Evolutionary conservation across 2,113 vertebrate genomes (phyloP).

Genomic region (Tichodroma muraria): DNA sequence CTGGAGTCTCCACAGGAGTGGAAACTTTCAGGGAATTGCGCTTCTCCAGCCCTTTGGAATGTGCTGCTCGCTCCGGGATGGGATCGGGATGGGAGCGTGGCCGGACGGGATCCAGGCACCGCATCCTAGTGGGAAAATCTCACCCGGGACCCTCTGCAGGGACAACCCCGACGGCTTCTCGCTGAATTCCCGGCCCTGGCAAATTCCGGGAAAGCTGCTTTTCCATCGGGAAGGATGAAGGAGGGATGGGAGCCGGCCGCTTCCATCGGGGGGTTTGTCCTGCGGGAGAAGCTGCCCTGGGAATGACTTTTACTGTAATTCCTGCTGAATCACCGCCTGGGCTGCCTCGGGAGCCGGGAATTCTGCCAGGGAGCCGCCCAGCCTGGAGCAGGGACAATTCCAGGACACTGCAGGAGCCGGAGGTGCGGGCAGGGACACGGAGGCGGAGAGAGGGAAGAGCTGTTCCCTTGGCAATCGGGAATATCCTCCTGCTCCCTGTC

Average conservation of each 20-base stretch:
- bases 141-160: fast-evolving
- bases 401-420: background rate
- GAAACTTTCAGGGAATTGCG: background rate
- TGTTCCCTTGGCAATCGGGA: background rate
- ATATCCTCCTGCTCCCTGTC: background rate
- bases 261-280: background rate
- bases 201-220: background rate
- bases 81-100: too few relatives aligned
- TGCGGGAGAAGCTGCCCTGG: background rate
- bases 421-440: background rate
- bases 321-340: background rate
- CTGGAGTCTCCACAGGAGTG: fast-evolving
- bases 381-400: background rate
- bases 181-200: fast-evolving
- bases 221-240: background rate
- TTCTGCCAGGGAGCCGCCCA: background rate
- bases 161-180: background rate
- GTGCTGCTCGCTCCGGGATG: background rate
- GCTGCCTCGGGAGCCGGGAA: background rate
- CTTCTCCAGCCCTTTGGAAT: background rate
- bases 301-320: background rate
- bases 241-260: background rate
- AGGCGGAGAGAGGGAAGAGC: background rate
- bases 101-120: too few relatives aligned
- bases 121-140: background rate